Percentiles rank a stretch among this genome's conserved stretches.
phyloP scores from a whole-genome alignment of 2,888 invertebrate genomes.

The Amphimallon solstitiale region DNA sequence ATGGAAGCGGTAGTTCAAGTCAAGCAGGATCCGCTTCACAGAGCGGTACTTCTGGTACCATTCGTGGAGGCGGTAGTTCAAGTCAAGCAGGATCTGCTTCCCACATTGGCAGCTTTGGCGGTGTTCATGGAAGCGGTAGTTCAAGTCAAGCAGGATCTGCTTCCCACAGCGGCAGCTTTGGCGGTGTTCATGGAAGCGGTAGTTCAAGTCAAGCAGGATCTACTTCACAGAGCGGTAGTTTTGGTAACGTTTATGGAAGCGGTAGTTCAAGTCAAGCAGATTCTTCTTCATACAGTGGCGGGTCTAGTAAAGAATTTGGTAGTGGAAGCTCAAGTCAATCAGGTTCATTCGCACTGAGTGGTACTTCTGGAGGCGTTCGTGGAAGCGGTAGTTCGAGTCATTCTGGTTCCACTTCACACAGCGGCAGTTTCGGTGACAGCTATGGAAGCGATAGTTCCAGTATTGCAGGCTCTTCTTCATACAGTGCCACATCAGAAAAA shows the following conservation, averaged over 20 bases:
- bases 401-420: background rate
- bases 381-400: too few species aligned
- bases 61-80: background rate
- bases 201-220: too few species aligned
- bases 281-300: background rate
- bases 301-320: background rate
- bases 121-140: background rate
- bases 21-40: background rate
- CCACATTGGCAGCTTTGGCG: background rate
- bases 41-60: background rate
- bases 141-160: background rate
- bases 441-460: too few species aligned
- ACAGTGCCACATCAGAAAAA: background rate
- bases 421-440: too few species aligned
- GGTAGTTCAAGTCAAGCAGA: conserved; percentile 4
- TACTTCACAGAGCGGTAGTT: background rate
- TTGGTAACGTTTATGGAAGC: background rate
- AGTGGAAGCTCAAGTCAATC: background rate
- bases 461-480: background rate
- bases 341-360: background rate
- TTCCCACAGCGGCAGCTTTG: background rate
- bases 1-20: conserved; percentile 4
- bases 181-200: background rate
- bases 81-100: too few species aligned
- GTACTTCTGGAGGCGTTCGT: background rate